A percentile compares a stretch with the other conserved stretches of the same genome.
Conservation (phyloP, 2,113 vertebrate species). For the Suncus etruscus region DNA sequence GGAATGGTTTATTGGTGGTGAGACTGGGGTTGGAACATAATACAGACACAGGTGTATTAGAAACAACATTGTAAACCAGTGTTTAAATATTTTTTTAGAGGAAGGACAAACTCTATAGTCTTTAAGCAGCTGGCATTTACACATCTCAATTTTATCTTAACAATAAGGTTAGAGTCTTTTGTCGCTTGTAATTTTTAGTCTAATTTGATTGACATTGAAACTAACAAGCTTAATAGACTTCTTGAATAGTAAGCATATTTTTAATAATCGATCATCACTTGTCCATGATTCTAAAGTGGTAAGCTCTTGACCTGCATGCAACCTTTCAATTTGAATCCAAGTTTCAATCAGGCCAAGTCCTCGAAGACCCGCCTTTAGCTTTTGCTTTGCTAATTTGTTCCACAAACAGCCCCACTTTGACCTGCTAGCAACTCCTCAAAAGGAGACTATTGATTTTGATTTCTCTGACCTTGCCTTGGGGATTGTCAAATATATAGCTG, state of each 20-base stretch:
- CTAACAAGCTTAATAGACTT: not conserved
- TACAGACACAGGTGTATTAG: too few relatives aligned
- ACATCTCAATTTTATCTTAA: not conserved
- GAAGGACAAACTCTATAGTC: not conserved
- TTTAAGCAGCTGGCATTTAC: not conserved
- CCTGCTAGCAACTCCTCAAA: not conserved
- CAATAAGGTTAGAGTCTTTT: not conserved
- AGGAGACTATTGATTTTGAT: rapidly evolving
- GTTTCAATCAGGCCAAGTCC: not conserved
- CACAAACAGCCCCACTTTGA: not conserved
- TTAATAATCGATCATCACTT: not conserved
- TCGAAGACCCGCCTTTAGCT: not conserved
- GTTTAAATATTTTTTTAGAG: too few relatives aligned
- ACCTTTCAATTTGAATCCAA: not conserved
- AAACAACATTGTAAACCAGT: too few relatives aligned
- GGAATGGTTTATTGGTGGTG: too few relatives aligned
- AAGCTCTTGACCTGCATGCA: not conserved
- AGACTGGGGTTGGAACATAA: too few relatives aligned
- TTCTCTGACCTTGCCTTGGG: not conserved
- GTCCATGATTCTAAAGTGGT: not conserved
- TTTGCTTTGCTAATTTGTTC: not conserved
- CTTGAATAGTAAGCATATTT: not conserved
- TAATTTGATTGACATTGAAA: not conserved
- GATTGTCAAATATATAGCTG: too few relatives aligned
- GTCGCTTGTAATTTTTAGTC: not conserved